Conservation (phyloP, 1,140 invertebrate genomes). For the Drosophila quadrilineata region DNA sequence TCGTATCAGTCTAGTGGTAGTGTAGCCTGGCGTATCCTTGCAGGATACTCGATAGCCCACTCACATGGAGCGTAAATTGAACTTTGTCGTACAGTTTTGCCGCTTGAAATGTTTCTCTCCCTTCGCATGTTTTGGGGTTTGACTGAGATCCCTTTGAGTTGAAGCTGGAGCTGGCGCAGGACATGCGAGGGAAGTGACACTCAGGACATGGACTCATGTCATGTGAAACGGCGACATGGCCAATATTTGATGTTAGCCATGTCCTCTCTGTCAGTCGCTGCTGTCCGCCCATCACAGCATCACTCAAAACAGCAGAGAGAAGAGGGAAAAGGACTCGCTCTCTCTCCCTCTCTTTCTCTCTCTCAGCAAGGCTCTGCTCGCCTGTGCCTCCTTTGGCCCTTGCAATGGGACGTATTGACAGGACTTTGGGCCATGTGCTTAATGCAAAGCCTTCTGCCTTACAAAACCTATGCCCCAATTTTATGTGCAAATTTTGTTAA, state of each 20-base stretch:
- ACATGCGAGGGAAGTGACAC: no score
- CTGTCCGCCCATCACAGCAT: neutral
- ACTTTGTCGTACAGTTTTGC: slow-evolving; percentile 9
- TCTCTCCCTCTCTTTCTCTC: no score
- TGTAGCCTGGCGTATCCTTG: no score
- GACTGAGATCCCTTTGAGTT: slow-evolving; percentile 1
- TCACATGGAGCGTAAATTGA: slow-evolving; percentile 17
- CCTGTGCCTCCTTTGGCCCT: slow-evolving; percentile 27
- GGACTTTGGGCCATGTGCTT: slow-evolving; percentile 29
- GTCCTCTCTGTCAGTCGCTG: no score
- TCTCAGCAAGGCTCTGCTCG: no score
- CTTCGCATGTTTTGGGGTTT: neutral
- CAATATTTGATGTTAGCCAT: slow-evolving; percentile 22
- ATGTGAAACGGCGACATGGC: slow-evolving; percentile 21
- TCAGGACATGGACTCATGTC: slow-evolving; percentile 12
- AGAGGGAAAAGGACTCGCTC: no score
- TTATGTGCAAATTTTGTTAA: slow-evolving; percentile 47
- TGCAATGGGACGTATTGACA: slow-evolving; percentile 21
- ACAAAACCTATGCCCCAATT: slow-evolving; percentile 39
- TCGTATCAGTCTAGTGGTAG: neutral
- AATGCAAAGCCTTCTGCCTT: slow-evolving; percentile 38
- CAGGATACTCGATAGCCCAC: no score
- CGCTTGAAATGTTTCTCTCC: slow-evolving; percentile 6
- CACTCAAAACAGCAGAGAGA: no score
- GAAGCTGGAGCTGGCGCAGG: no score